Conservation (phyloP, 1,140 invertebrate genomes). For the Eriosoma lanigerum region DNA sequence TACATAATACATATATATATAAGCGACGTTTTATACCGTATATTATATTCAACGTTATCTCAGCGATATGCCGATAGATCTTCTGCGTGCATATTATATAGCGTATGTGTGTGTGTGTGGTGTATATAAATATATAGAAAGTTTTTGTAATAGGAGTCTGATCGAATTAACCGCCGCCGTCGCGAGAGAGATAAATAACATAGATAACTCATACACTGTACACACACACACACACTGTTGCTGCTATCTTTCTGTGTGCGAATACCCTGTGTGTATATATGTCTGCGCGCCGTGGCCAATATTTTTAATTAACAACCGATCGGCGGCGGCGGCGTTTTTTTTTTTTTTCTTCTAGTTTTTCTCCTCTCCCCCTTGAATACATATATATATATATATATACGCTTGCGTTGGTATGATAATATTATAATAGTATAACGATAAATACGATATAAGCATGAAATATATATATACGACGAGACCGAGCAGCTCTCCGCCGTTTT, state of each 20-base stretch:
- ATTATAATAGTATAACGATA: too few species aligned
- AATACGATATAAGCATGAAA: too few species aligned
- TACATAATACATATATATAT: background rate
- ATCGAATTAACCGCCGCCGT: slow-evolving; percentile 43
- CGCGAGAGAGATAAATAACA: slow-evolving; percentile 43
- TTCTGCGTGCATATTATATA: too few species aligned
- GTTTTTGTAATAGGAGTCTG: slow-evolving; percentile 33
- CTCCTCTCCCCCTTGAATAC: too few species aligned
- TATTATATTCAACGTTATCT: slow-evolving; percentile 13
- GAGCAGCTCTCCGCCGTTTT: background rate
- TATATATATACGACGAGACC: too few species aligned
- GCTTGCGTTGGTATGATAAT: background rate
- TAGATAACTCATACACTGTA: too few species aligned
- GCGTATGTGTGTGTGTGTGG: too few species aligned
- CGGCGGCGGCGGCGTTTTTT: background rate
- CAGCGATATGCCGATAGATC: slow-evolving; percentile 30
- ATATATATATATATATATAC: background rate
- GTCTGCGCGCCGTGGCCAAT: background rate
- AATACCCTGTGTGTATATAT: background rate
- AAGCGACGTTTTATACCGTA: background rate
- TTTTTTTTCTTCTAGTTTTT: background rate
- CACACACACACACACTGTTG: too few species aligned
- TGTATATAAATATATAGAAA: too few species aligned
- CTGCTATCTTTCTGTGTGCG: slow-evolving; percentile 11
- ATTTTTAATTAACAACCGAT: slow-evolving; percentile 50